Base-by-base conservation (phyloP, 2,113 vertebrate genomes). In the Gallinago jamesoni region DNA sequence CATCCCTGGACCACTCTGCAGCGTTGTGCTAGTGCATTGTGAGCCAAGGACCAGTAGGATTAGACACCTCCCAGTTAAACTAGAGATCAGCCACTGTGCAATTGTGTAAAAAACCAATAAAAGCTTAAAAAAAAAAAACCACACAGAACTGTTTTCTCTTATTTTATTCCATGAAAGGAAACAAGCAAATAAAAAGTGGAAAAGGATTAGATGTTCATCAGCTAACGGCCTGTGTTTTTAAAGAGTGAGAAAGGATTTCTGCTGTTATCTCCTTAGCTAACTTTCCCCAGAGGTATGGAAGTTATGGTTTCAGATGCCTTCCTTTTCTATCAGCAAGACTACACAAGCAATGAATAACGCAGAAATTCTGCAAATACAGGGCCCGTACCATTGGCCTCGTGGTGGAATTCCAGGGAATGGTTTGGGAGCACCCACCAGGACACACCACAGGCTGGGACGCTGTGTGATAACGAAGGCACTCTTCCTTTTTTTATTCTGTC, bases 31-130 rank as follows among this genome's bases (percentile, higher is more conserved):
- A 62, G 47, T 72, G 69, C 68, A 84, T 48, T 74, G 85, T 72
- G 83, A 95, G 84, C 76, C 78, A 91, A 89, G 56, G 59, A 89
- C 48, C 31, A n/a, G 28, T 72, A n/a, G 79, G 37, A 69, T 84
- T 92, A 41, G 35, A 30, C 15, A 89, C 20, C 12, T 87, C 76
- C 35, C 53, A 89, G 17, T 79, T 53, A 64, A 94, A 84, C 30
- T 62, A 81, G 73, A 95, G 69, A 90, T 93, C 80, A 91, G 57
- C 13, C 80, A 89, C 90, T 89, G 76, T 89, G 68, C 53, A 76
- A 70, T 82, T 84, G 60, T 94, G 57, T 90, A 84, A 90, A 88
- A 74, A 27, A 86, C 41, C 1, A 93, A 92, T 48, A 89, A 95
- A 86, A 70, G 52, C 20, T 8, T 11, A 27, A 45, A 72, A 53